Evolutionary conservation across 2,113 vertebrate species (phyloP).

Genomic region (Progne subis): DNA sequence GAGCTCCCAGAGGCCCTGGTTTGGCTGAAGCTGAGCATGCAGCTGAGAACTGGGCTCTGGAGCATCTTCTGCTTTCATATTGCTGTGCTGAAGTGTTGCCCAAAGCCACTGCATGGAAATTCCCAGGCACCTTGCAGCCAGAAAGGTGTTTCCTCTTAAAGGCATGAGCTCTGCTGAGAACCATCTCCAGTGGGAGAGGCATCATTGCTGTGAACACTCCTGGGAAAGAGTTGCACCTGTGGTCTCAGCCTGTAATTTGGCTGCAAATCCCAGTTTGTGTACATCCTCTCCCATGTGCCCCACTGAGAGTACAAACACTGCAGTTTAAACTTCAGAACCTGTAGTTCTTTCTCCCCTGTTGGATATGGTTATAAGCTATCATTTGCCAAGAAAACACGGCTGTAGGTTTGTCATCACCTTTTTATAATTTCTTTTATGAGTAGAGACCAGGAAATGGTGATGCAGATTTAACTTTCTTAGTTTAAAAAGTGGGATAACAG

Average conservation of each 20-base stretch:
- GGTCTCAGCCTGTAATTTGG: not conserved
- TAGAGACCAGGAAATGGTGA: not conserved
- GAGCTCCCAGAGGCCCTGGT: conserved; percentile 5
- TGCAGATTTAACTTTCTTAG: not conserved
- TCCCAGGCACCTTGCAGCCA: not conserved
- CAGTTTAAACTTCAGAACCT: not conserved
- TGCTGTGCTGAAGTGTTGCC: not conserved
- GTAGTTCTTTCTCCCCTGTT: not conserved
- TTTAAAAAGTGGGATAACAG: not conserved
- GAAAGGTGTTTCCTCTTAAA: not conserved
- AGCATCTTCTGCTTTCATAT: not conserved
- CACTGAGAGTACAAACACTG: not conserved
- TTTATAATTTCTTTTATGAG: not conserved
- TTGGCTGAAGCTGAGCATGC: not conserved
- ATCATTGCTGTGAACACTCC: not conserved
- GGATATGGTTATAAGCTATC: not conserved
- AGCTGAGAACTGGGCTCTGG: not conserved
- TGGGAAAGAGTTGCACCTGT: not conserved
- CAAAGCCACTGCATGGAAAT: not conserved
- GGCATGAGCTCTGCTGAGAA: not conserved
- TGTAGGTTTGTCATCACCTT: not conserved
- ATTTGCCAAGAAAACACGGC: not conserved
- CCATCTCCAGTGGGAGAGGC: not conserved
- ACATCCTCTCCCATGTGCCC: not conserved
- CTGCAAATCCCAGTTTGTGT: not conserved